Conservation (phyloP, 2,113 vertebrate species). For the Leucopsar rothschildi region DNA sequence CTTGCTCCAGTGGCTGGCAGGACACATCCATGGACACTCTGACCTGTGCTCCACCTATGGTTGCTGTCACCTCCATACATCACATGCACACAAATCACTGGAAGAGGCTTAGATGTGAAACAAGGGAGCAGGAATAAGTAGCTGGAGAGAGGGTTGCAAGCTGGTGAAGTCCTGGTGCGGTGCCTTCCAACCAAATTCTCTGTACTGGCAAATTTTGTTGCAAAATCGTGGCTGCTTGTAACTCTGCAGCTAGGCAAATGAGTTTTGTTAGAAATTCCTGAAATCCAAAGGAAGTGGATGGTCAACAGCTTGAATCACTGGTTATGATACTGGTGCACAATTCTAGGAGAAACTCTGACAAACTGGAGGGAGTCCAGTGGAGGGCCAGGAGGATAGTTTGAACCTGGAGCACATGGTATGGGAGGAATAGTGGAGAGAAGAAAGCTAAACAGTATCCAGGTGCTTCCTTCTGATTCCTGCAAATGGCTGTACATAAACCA, state of each 20-base stretch:
- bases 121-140: neutral
- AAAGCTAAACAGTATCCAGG: neutral
- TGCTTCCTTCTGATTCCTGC: neutral
- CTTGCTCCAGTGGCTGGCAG: neutral
- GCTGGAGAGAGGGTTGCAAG: neutral
- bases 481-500: neutral
- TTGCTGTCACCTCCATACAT: neutral
- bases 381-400: neutral
- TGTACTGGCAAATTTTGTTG: neutral
- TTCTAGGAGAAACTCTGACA: neutral
- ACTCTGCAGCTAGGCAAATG: neutral
- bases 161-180: neutral
- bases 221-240: accelerated
- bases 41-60: neutral
- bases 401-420: neutral
- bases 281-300: neutral
- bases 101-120: neutral
- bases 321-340: neutral
- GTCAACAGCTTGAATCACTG: neutral
- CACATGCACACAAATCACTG: too few relatives aligned
- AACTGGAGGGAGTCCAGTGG: neutral
- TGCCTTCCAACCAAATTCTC: neutral
- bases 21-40: neutral
- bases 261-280: neutral
- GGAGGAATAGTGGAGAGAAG: neutral